Conservation (phyloP, 2,797 vertebrate genomes). For the Gallinago solitaria region DNA sequence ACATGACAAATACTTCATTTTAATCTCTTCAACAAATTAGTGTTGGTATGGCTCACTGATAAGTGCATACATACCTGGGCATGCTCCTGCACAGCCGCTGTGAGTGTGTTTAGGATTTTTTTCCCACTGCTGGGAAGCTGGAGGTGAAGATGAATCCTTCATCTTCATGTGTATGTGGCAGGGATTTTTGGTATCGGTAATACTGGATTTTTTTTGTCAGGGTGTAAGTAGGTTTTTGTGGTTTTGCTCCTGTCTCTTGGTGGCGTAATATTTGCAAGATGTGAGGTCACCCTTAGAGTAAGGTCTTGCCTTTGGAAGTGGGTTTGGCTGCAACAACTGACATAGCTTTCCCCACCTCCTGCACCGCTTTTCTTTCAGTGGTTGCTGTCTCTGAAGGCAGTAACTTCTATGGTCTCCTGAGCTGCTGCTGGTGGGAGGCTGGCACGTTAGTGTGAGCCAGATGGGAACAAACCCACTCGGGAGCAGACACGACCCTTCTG, state of each 20-base stretch:
- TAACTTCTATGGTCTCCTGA: neutral
- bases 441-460: neutral
- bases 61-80: neutral
- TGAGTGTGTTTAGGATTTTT: neutral
- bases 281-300: neutral
- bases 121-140: neutral
- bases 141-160: neutral
- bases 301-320: neutral
- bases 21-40: neutral
- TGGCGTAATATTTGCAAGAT: neutral
- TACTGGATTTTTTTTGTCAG: neutral
- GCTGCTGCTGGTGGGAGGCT: neutral
- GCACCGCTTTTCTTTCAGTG: neutral
- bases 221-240: neutral
- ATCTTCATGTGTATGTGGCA: neutral
- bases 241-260: neutral
- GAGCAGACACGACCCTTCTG: neutral
- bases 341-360: accelerated
- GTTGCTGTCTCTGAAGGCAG: neutral
- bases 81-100: neutral
- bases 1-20: neutral
- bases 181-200: neutral
- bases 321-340: neutral
- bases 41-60: neutral
- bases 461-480: neutral